Percentiles rank a stretch among this genome's conserved stretches.
phyloP scores from a whole-genome alignment of 2,888 invertebrate genomes.

The Melikaiella ostensackeni region DNA sequence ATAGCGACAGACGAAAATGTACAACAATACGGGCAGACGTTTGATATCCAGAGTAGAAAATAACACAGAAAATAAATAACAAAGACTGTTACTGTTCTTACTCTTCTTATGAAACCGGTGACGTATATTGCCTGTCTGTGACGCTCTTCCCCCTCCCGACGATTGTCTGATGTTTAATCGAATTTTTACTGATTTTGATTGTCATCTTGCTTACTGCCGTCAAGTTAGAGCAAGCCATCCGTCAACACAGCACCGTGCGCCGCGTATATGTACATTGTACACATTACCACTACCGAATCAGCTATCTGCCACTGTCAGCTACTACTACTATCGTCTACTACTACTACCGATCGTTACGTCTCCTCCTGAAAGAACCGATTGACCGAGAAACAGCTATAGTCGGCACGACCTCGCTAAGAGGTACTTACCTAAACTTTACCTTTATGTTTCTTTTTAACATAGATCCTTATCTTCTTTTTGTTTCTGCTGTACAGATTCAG shows the following conservation, averaged over 20 bases:
- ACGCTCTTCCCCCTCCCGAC: conserved; percentile 30
- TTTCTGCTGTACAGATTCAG: conserved; percentile 34
- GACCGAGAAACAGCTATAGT: conserved; percentile 73
- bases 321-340: conserved; percentile 72
- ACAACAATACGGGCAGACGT: conserved; percentile 13
- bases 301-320: conserved; percentile 67
- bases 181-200: conserved; percentile 56
- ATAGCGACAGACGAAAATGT: conserved; percentile 21
- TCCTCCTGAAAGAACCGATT: conserved; percentile 72
- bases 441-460: conserved; percentile 59
- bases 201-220: conserved; percentile 69
- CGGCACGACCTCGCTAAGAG: conserved; percentile 75
- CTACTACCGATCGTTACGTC: conserved; percentile 74
- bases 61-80: not conserved
- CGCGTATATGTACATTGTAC: conserved; percentile 76
- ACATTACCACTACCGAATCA: conserved; percentile 75
- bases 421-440: conserved; percentile 71
- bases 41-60: not conserved
- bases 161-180: conserved; percentile 40
- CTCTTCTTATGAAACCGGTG: not conserved
- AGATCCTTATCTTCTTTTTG: conserved; percentile 48
- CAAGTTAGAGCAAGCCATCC: conserved; percentile 76
- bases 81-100: conserved; percentile 15
- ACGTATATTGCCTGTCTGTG: conserved; percentile 24
- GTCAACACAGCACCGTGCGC: conserved; percentile 74